phyloP scores from a whole-genome alignment of 2,888 invertebrate genomes.

The Tipula confusa region DNA sequence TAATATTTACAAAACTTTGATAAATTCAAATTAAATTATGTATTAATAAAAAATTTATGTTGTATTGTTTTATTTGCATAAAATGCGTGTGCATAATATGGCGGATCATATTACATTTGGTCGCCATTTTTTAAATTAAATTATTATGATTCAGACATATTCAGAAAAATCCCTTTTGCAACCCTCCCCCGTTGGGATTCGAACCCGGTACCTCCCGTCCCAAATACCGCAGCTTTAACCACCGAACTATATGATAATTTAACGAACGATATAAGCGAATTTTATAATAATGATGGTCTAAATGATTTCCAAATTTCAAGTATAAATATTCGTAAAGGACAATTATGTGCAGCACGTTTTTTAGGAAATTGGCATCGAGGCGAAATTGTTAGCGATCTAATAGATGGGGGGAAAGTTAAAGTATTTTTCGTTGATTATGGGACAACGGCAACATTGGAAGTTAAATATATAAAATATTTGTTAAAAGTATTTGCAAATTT shows the following conservation, averaged over 20 bases:
- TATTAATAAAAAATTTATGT: background rate
- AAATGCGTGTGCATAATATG: background rate
- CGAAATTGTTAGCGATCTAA: constrained; percentile 38
- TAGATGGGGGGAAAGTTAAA: constrained; percentile 39
- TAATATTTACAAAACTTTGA: background rate
- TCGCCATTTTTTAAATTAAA: background rate
- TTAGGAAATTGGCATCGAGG: constrained; percentile 43
- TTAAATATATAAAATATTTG: constrained; percentile 41
- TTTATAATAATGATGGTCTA: background rate
- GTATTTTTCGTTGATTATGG: constrained; percentile 44
- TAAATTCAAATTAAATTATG: background rate
- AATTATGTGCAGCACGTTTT: constrained; percentile 40
- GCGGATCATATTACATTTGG: background rate
- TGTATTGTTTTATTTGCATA: background rate
- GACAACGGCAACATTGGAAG: constrained; percentile 40
- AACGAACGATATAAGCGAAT: constrained; percentile 37
- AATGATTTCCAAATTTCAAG: constrained; percentile 39
- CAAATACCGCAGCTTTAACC: no score
- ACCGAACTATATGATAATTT: constrained; percentile 40
- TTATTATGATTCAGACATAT: background rate
- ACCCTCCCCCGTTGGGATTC: no score
- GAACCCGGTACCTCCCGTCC: no score
- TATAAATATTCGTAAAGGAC: constrained; percentile 40
- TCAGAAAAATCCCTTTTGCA: no score
- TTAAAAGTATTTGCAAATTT: constrained; percentile 39